Percentiles rank a stretch among this genome's conserved stretches.
phyloP scores from a whole-genome alignment of 2,888 invertebrate genomes.

The Lapara coniferarum region DNA sequence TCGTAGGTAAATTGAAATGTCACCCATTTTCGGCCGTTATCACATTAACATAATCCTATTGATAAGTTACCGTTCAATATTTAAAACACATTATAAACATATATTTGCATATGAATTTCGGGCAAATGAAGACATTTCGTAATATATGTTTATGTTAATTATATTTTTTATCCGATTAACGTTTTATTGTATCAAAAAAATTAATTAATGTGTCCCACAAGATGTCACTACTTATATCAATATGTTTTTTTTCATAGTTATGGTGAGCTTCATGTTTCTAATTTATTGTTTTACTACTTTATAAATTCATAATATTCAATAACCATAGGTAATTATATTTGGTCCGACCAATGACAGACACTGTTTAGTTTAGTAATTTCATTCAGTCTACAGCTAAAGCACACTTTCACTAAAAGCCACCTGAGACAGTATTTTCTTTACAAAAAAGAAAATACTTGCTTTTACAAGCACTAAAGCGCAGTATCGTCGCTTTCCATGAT shows the following conservation, averaged over 20 bases:
- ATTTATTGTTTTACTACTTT: too few species aligned
- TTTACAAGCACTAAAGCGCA: slow-evolving; percentile 5
- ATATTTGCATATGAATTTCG: slow-evolving; percentile 6
- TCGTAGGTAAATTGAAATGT: slow-evolving; percentile 18
- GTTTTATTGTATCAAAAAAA: not conserved
- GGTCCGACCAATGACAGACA: not conserved
- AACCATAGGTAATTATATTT: too few species aligned
- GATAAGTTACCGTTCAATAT: slow-evolving; percentile 17
- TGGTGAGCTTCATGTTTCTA: too few species aligned
- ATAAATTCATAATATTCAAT: too few species aligned
- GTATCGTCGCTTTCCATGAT: slow-evolving; percentile 1
- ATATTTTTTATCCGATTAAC: not conserved
- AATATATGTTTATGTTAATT: slow-evolving; percentile 5
- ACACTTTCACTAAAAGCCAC: not conserved
- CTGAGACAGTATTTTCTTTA: not conserved
- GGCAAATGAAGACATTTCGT: slow-evolving; percentile 14
- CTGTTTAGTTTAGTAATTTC: not conserved
- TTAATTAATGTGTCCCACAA: not conserved
- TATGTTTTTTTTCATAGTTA: too few species aligned
- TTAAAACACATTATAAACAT: slow-evolving; percentile 19
- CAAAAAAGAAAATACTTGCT: not conserved
- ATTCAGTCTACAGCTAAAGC: not conserved
- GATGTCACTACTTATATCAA: not conserved
- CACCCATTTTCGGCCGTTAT: not conserved
- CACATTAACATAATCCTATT: slow-evolving; percentile 21